Evolutionary conservation across 1,140 invertebrate genomes (phyloP).

Genomic region (Drosophila carrolli): DNA sequence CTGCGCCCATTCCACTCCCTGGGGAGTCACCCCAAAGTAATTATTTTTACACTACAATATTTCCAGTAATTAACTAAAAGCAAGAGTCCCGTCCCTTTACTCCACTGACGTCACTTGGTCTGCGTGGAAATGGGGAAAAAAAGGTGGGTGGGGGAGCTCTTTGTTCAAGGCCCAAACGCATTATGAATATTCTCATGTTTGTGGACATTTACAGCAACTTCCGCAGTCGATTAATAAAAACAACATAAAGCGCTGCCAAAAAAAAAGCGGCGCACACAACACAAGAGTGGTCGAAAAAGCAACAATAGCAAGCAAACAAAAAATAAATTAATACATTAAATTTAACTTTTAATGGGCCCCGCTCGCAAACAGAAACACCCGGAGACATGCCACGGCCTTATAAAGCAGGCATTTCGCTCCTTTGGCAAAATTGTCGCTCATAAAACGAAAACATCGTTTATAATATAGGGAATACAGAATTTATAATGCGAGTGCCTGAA

Average conservation of each 20-base stretch:
- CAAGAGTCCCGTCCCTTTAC: background rate
- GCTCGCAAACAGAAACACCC: slow-evolving; percentile 5
- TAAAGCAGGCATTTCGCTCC: slow-evolving; percentile 20
- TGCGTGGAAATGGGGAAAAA: background rate
- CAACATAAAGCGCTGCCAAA: slow-evolving; percentile 35
- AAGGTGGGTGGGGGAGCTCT: background rate
- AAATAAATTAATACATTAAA: slow-evolving; percentile 72
- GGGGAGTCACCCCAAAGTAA: slow-evolving; percentile 45
- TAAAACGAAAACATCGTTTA: slow-evolving; percentile 29
- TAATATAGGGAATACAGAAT: slow-evolving; percentile 35
- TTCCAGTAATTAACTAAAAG: slow-evolving; percentile 56
- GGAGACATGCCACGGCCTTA: slow-evolving; percentile 45
- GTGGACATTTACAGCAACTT: slow-evolving; percentile 80
- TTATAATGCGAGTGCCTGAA: slow-evolving; percentile 36
- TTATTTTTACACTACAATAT: slow-evolving; percentile 62
- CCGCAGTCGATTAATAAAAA: slow-evolving; percentile 76
- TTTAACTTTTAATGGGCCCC: slow-evolving; percentile 55
- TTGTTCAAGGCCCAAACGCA: slow-evolving; percentile 30
- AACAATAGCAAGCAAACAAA: slow-evolving; percentile 5
- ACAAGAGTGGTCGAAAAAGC: slow-evolving; percentile 35
- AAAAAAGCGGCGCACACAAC: slow-evolving; percentile 13
- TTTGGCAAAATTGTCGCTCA: slow-evolving; percentile 58
- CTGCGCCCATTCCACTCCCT: slow-evolving; percentile 27
- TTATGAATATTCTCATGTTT: slow-evolving; percentile 75
- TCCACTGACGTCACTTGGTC: slow-evolving; percentile 44